Evolutionary conservation across 2,888 invertebrate genomes (phyloP).

Genomic region (Gymnocheta viridis): DNA sequence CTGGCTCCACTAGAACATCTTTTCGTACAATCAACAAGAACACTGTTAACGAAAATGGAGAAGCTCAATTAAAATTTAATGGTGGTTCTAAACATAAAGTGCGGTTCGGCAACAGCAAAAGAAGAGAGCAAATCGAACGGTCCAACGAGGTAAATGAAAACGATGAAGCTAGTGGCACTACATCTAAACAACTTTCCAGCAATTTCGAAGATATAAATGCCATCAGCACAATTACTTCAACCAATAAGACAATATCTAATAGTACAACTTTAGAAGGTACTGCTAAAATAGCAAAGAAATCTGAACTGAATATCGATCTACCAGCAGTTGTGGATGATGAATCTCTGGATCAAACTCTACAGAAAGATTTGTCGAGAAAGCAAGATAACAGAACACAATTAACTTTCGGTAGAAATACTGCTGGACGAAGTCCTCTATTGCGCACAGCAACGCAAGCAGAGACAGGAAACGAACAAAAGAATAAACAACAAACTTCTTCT

Average conservation of each 20-base stretch:
- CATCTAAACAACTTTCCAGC: background rate
- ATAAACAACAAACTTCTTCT: slow-evolving; percentile 1
- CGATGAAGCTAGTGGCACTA: background rate
- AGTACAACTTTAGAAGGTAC: background rate
- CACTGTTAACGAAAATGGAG: background rate
- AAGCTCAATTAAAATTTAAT: background rate
- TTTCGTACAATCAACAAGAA: slow-evolving; percentile 32
- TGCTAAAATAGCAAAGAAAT: background rate
- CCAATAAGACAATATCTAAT: background rate
- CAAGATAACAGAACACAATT: background rate
- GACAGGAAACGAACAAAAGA: background rate
- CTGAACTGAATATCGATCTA: background rate
- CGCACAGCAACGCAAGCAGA: background rate
- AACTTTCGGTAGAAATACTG: background rate
- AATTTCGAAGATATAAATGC: background rate
- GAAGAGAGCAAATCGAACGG: slow-evolving; percentile 39
- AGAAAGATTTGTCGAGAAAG: slow-evolving; percentile 72
- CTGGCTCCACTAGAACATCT: background rate
- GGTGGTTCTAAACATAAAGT: slow-evolving; percentile 66
- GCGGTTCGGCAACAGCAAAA: slow-evolving; percentile 40
- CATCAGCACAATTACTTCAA: background rate
- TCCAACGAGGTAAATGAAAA: background rate
- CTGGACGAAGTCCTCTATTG: background rate
- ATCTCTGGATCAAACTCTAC: slow-evolving; percentile 7
- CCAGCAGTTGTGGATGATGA: background rate